A percentile compares a stretch with the other conserved stretches of the same genome.
phyloP scores from a whole-genome alignment of 2,888 invertebrate species.

The Brachyptera risi region DNA sequence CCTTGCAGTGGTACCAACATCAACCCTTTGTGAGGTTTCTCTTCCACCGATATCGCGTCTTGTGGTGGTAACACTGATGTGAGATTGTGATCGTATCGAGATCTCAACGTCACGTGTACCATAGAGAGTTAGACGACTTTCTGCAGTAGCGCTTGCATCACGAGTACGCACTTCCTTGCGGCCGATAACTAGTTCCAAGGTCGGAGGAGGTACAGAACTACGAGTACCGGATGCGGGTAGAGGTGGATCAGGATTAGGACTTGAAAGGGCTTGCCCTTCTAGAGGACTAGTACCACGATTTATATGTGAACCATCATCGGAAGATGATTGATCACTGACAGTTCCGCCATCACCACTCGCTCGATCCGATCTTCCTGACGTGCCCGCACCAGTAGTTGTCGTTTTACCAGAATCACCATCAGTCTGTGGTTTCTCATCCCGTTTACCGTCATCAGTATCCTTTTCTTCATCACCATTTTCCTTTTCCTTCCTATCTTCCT shows the following conservation, averaged over 20 bases:
- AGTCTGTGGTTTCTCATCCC: conserved; percentile 38
- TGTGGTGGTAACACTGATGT: conserved; percentile 50
- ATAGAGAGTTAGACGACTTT: conserved; percentile 51
- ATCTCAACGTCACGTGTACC: conserved; percentile 53
- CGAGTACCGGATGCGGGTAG: conserved; percentile 12
- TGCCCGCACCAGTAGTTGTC: background rate
- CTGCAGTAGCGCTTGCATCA: conserved; percentile 51
- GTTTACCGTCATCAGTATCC: conserved; percentile 38
- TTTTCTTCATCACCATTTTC: conserved; percentile 32
- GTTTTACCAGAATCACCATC: background rate
- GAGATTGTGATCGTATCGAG: conserved; percentile 52
- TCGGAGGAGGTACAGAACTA: conserved; percentile 36
- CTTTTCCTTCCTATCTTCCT: conserved; percentile 22
- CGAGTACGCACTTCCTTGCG: conserved; percentile 51
- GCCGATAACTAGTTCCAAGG: conserved; percentile 51
- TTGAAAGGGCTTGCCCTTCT: conserved; percentile 39
- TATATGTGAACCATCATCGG: conserved; percentile 33
- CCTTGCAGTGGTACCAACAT: conserved; percentile 47
- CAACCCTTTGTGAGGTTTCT: conserved; percentile 48
- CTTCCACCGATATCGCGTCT: conserved; percentile 45
- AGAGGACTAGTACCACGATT: conserved; percentile 47
- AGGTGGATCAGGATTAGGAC: conserved; percentile 29
- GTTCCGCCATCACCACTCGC: background rate
- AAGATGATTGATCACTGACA: conserved; percentile 11
- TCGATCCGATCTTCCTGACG: background rate